Percentiles rank a stretch among this genome's conserved stretches.
phyloP scores from a whole-genome alignment of 92 coral and sea anemone genomes.

The Pocillopora grandis region DNA sequence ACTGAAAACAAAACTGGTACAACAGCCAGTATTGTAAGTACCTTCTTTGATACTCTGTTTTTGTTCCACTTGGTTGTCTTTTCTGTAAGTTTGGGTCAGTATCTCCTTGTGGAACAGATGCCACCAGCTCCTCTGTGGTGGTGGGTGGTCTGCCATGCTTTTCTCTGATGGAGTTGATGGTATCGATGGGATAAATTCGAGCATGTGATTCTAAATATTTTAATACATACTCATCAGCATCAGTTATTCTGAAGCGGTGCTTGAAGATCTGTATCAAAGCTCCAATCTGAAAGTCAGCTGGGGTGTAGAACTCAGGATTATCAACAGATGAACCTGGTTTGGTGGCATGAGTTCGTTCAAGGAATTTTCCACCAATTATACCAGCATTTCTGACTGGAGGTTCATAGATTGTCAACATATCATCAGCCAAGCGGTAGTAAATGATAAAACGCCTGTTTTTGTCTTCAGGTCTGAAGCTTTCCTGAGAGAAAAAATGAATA shows the following conservation, averaged over 20 bases:
- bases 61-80: constrained; percentile 69
- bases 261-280: constrained; percentile 86
- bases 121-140: constrained; percentile 76
- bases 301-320: constrained; percentile 96
- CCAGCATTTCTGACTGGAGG: constrained; percentile 99
- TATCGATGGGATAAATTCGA: constrained; percentile 82
- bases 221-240: constrained; percentile 95
- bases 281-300: constrained; percentile 96
- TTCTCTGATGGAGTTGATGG: constrained; percentile 94
- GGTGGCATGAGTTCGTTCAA: constrained; percentile 92
- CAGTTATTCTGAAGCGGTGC: constrained; percentile 88
- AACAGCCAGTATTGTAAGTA: constrained; percentile 9
- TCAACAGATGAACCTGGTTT: constrained; percentile 97
- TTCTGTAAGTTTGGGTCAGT: constrained; percentile 63
- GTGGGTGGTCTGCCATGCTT: constrained; percentile 75
- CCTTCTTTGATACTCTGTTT: constrained; percentile 99
- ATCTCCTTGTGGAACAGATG: constrained; percentile 81
- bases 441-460: constrained; percentile 97
- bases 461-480: constrained; percentile 94
- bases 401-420: constrained; percentile 97
- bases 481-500: constrained; percentile 47
- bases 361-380: constrained; percentile 96
- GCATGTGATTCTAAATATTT: constrained; percentile 95
- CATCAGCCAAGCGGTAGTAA: constrained; percentile 91
- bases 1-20: too few species aligned